phyloP scores from a whole-genome alignment of 2,888 invertebrate genomes.

The Cantharis nigra region DNA sequence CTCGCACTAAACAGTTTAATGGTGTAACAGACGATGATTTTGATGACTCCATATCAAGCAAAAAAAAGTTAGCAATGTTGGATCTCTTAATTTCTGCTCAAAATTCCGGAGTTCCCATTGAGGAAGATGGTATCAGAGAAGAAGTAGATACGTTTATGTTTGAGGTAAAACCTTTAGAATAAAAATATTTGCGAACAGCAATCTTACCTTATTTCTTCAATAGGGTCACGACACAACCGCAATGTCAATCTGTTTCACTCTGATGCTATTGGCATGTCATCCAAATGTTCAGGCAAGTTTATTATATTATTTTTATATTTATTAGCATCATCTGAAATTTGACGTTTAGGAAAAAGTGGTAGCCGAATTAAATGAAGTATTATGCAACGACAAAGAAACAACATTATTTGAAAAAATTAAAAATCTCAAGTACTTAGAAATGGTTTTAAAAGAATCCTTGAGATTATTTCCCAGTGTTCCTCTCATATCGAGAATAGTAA shows the following conservation, averaged over 20 bases:
- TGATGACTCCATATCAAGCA: constrained; percentile 22
- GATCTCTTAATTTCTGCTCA: constrained; percentile 62
- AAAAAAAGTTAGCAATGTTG: constrained; percentile 62
- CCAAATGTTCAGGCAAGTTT: constrained; percentile 54
- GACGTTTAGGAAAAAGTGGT: neutral
- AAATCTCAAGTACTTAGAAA: constrained; percentile 66
- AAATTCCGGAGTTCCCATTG: constrained; percentile 55
- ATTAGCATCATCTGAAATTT: neutral
- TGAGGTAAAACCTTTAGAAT: constrained; percentile 50
- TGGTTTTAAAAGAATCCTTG: constrained; percentile 68
- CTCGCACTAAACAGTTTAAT: constrained; percentile 1
- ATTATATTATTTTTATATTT: no score
- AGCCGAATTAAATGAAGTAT: constrained; percentile 12
- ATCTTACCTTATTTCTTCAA: no score
- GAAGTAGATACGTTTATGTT: constrained; percentile 69
- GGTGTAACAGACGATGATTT: constrained; percentile 29
- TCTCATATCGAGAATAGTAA: constrained; percentile 59
- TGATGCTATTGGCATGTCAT: constrained; percentile 46
- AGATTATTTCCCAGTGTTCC: constrained; percentile 69
- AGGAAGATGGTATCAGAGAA: constrained; percentile 61
- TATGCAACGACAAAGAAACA: constrained; percentile 7
- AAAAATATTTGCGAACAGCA: no score
- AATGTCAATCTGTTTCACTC: constrained; percentile 39
- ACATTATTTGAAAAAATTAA: constrained; percentile 58
- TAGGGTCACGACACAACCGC: neutral